Percentiles rank a stretch among this genome's conserved stretches.
Evolutionary conservation across 2,113 vertebrate genomes (phyloP).

Genomic region (Nothoprocta pentlandii): DNA sequence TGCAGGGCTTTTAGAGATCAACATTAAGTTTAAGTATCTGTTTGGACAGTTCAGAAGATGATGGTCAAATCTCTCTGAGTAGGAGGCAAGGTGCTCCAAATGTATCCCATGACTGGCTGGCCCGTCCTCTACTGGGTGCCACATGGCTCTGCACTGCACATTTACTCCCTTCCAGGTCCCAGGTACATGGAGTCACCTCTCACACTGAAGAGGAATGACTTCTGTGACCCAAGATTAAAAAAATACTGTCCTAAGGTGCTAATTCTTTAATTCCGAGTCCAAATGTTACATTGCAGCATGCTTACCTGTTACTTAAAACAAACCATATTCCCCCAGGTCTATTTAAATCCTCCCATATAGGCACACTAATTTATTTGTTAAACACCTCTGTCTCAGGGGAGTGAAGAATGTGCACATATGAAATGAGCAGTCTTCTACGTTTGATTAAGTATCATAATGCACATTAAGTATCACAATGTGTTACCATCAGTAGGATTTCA

Average conservation of each 20-base stretch:
- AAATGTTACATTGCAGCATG: neutral
- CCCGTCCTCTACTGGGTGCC: neutral
- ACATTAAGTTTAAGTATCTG: neutral
- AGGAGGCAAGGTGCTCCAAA: neutral
- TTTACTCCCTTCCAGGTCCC: neutral
- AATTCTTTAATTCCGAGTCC: neutral
- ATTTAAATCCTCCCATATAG: neutral
- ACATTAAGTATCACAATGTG: neutral
- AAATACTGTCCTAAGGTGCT: neutral
- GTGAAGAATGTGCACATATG: neutral
- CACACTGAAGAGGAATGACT: neutral
- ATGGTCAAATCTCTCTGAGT: neutral
- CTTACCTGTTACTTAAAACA: neutral
- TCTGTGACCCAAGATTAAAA: neutral
- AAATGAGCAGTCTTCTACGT: neutral
- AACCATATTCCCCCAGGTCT: neutral
- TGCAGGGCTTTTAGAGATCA: neutral
- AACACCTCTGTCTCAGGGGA: neutral
- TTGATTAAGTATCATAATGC: neutral
- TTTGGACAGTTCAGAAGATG: neutral
- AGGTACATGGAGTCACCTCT: accelerated
- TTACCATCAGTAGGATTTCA: neutral
- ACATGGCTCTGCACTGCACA: accelerated
- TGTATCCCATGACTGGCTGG: neutral
- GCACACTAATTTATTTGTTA: neutral